These are phyloP conservation scores for Scaptodrosophila latifasciaeformis DNA, from an alignment of 2,888 invertebrate species.

Conservation along the genomic window DNA sequence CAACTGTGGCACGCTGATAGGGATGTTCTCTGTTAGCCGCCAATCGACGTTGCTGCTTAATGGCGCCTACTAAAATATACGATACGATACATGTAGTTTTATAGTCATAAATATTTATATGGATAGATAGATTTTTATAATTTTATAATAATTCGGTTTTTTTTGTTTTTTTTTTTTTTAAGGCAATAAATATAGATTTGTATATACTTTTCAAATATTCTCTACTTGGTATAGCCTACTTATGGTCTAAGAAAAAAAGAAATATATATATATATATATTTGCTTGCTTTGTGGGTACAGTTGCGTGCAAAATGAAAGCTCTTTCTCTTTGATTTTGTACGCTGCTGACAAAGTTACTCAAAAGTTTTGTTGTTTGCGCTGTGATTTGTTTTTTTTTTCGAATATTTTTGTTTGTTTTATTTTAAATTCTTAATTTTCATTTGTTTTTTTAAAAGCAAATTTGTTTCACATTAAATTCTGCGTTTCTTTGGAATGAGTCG, in stretches of 20 bases:
- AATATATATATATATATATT: constrained; percentile 15
- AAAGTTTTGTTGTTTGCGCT: constrained; percentile 26
- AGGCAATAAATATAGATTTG: constrained; percentile 29
- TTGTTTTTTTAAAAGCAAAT: constrained; percentile 24
- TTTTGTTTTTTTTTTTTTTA: constrained; percentile 19
- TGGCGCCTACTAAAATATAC: constrained; percentile 75
- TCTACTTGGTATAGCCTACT: constrained; percentile 1
- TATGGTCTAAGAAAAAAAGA: constrained; percentile 14
- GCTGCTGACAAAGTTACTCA: constrained; percentile 24
- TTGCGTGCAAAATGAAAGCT: too few species aligned
- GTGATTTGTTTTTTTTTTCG: constrained; percentile 25
- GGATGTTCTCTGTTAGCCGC: constrained; percentile 92
- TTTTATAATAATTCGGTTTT: constrained; percentile 18
- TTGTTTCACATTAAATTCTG: constrained; percentile 57
- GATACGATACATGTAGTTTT: constrained; percentile 62
- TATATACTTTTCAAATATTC: constrained; percentile 19
- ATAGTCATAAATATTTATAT: constrained; percentile 37
- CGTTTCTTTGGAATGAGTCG: constrained; percentile 74
- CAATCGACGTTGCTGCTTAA: constrained; percentile 88
- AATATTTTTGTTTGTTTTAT: constrained; percentile 5
- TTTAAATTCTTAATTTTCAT: constrained; percentile 8
- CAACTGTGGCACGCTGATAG: constrained; percentile 91
- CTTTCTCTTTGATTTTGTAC: constrained; percentile 8
- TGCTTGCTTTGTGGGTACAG: constrained; percentile 33
- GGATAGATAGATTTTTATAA: constrained; percentile 20